Conservation (phyloP, 2,113 vertebrate species). For the Elanoides forficatus region DNA sequence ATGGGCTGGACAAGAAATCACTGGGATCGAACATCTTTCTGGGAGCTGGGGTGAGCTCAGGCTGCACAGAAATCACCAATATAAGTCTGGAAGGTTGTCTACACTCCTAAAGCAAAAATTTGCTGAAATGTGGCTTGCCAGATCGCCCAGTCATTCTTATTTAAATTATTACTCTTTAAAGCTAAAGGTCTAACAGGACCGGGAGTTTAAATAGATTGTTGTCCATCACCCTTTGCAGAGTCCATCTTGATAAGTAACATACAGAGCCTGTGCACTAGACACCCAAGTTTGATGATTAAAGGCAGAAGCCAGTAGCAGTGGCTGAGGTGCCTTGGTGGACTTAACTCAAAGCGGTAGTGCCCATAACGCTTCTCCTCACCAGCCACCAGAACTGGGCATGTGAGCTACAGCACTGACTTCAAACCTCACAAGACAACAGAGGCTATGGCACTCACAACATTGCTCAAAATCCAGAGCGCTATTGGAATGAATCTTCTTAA, state of each 20-base stretch:
- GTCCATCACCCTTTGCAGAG: neutral
- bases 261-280: neutral
- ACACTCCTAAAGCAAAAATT: neutral
- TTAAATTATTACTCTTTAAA: neutral
- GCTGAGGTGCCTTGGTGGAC: neutral
- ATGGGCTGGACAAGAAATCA: neutral
- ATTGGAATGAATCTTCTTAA: neutral
- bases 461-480: neutral
- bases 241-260: rapidly evolving
- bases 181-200: neutral
- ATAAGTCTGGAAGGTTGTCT: neutral
- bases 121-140: neutral
- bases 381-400: neutral
- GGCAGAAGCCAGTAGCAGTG: neutral
- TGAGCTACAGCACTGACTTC: neutral
- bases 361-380: neutral
- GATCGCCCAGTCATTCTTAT: neutral
- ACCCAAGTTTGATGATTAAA: neutral
- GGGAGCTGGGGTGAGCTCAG: neutral
- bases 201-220: neutral
- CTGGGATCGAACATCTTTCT: neutral
- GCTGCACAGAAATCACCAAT: neutral
- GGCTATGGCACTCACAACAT: neutral
- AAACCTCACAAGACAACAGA: neutral
- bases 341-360: rapidly evolving